Base-by-base conservation (phyloP, 92 coral and sea anemone species). In the Paragorgia papillata region DNA sequence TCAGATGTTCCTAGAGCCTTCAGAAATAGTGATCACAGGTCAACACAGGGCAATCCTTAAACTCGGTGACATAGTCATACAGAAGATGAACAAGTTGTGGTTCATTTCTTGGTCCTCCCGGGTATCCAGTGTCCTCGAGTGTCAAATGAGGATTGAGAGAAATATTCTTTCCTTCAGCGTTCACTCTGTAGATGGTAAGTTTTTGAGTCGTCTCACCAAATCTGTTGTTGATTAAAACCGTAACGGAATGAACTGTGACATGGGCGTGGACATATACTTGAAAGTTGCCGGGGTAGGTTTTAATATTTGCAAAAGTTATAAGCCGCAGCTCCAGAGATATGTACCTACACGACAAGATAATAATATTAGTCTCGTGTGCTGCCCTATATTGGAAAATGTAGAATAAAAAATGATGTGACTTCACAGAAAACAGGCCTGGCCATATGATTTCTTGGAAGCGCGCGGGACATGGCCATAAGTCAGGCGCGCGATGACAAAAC, bases 21-120 rank as follows among this genome's bases (percentile, higher is more conserved):
- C 34, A 71, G 56, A 93, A 93, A 73, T 93, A 93, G 75, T 93
- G 90, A 34, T 93, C 97, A 79, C 94, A 88, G 89, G 91, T 93
- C 7, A 93, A 83, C n/a, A 93, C 65, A 18, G 97, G 97, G 30
- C 97, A 93, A 76, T 93, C 97, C 34, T 86, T 88, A 73, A 88
- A 93, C 67, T 93, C 97, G 20, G 93, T 89, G 75, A 84, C 88
- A 83, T 85, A 93, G 76, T 93, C 97, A 77, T 93, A 93, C 6
- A 93, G 21, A 76, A 93, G 76, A 50, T 88, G 90, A 9, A 93
- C 97, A 57, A 81, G 84, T 53, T 93, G 97, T 10, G 97, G 97
- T 49, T 88, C 91, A 24, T 86, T 85, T 41, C 94, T 79, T 57
- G 97, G 96, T 1, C 97, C 97, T 5, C 97, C 97, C 31, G 83